Conservation (phyloP, 2,888 invertebrate species). For the Phortica magna region DNA sequence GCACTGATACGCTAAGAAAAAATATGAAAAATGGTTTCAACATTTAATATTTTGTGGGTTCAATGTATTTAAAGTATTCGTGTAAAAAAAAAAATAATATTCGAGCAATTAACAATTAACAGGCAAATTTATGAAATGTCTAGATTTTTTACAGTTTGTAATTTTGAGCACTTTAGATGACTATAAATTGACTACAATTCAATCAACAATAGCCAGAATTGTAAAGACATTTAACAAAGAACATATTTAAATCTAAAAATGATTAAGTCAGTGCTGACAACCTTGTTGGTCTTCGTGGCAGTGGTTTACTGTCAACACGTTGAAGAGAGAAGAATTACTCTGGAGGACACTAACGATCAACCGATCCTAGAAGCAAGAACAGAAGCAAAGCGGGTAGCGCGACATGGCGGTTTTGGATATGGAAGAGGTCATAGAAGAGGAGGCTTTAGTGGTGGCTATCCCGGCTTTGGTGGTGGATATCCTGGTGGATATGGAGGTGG, state of each 20-base stretch:
- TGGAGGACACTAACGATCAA: constrained; percentile 47
- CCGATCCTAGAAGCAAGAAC: constrained; percentile 41
- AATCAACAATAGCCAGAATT: background rate
- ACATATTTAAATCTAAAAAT: constrained; percentile 48
- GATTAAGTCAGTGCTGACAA: constrained; percentile 55
- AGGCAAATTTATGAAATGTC: background rate
- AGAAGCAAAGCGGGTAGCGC: constrained; percentile 52
- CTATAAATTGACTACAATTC: constrained; percentile 51
- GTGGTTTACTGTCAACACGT: constrained; percentile 50
- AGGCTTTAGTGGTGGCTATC: constrained; percentile 17
- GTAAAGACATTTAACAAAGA: constrained; percentile 42
- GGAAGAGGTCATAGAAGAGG: constrained; percentile 43
- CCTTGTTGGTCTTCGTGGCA: constrained; percentile 48
- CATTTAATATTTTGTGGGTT: no score
- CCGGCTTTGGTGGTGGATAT: constrained; percentile 40
- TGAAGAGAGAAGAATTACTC: constrained; percentile 47
- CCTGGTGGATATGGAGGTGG: constrained; percentile 34
- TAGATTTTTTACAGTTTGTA: background rate
- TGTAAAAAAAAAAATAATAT: background rate
- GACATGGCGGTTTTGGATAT: constrained; percentile 49
- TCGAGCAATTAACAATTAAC: background rate
- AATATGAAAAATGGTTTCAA: background rate
- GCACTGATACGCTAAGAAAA: constrained; percentile 20
- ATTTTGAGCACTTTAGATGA: background rate
- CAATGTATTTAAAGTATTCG: no score